phyloP scores from a whole-genome alignment of 2,113 vertebrate genomes.

The Okapia johnstoni region DNA sequence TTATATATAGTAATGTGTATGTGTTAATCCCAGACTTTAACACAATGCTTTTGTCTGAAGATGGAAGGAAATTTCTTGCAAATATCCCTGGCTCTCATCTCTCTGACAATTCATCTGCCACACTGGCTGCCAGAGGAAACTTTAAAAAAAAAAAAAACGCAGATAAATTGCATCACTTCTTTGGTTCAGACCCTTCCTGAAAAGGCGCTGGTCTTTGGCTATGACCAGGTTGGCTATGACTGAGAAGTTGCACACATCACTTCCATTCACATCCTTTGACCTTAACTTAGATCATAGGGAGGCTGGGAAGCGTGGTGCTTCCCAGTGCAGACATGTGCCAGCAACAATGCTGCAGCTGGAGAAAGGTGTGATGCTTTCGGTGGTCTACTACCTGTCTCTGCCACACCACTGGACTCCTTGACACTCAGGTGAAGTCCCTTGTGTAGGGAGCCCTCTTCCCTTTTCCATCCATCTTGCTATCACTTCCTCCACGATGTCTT shows the following conservation, averaged over 20 bases:
- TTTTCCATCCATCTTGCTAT: not conserved
- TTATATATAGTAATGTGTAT: not conserved
- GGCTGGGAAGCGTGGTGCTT: not conserved
- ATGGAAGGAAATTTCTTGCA: not conserved
- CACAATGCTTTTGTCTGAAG: not conserved
- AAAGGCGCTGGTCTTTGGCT: not conserved
- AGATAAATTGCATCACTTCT: not conserved
- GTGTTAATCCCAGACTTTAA: not conserved
- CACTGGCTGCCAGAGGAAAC: not conserved
- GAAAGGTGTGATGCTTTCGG: not conserved
- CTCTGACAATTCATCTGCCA: not conserved
- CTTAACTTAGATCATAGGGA: not conserved
- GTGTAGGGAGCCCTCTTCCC: not conserved
- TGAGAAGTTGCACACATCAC: not conserved
- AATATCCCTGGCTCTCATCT: not conserved
- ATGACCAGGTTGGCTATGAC: not conserved
- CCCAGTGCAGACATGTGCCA: not conserved
- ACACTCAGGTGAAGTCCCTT: accelerated
- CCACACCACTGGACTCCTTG: not conserved
- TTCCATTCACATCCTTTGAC: not conserved
- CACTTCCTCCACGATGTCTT: not conserved
- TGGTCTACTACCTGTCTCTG: not conserved
- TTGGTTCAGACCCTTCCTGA: not conserved
- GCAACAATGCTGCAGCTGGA: accelerated
- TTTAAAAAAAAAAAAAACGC: not conserved